These are phyloP conservation scores for Muscicapa adusta DNA, from an alignment of 2,113 vertebrate genomes.

Conservation along the genomic window DNA sequence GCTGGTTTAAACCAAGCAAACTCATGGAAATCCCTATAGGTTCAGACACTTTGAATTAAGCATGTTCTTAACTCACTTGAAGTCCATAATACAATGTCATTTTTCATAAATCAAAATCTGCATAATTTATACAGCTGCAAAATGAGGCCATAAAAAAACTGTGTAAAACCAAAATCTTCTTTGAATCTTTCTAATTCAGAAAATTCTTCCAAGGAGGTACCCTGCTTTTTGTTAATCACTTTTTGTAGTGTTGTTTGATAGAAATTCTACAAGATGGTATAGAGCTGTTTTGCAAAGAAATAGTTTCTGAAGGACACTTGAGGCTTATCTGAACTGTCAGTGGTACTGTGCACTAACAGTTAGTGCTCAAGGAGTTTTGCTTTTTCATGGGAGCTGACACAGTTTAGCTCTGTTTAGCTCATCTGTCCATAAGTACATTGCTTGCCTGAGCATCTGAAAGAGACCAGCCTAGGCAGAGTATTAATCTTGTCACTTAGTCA, in stretches of 20 bases:
- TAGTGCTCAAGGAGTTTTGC: background rate
- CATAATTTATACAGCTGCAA: background rate
- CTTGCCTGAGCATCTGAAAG: background rate
- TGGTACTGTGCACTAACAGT: background rate
- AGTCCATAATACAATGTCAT: background rate
- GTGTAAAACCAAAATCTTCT: background rate
- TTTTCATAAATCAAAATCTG: background rate
- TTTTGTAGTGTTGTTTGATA: background rate
- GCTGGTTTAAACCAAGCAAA: background rate
- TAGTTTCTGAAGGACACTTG: background rate
- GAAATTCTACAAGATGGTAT: background rate
- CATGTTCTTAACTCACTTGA: background rate
- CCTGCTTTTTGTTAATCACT: background rate
- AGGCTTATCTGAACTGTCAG: background rate
- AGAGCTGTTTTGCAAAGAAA: background rate
- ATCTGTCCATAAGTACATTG: background rate
- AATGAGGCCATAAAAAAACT: background rate
- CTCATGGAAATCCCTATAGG: background rate
- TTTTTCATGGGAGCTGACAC: conserved; percentile 4
- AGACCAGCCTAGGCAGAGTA: background rate
- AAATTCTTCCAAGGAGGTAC: background rate
- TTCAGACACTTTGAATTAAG: background rate
- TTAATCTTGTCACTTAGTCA: conserved; percentile 16
- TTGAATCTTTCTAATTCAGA: background rate
- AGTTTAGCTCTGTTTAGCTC: conserved; percentile 16